Conservation (phyloP, 2,113 vertebrate genomes). For the Hemichromis elongatus region DNA sequence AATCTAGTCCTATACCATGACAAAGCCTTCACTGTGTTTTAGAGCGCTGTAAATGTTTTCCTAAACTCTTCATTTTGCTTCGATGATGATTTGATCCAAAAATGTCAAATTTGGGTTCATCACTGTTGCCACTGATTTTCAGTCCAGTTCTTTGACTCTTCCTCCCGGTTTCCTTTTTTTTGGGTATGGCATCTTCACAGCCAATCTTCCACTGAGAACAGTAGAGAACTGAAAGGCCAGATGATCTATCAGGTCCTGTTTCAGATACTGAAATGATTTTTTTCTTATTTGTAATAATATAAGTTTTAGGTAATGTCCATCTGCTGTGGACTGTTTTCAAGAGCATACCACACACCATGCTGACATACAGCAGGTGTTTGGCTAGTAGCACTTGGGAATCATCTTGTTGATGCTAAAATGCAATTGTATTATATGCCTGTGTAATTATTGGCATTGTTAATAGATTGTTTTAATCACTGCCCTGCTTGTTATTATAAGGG, state of each 20-base stretch:
- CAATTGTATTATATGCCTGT: neutral
- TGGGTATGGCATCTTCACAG: neutral
- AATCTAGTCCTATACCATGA: neutral
- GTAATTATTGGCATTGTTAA: neutral
- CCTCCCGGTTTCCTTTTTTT: neutral
- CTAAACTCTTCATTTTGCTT: neutral
- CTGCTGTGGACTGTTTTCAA: neutral
- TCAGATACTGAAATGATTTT: neutral
- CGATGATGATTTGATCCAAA: neutral
- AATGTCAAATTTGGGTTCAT: neutral
- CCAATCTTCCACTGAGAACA: neutral
- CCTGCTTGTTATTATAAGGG: neutral
- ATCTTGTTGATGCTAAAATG: too few species aligned
- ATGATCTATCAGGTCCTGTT: neutral
- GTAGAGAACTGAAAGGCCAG: neutral
- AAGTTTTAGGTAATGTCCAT: neutral
- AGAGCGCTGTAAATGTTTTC: neutral
- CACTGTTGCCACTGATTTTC: neutral
- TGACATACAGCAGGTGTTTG: neutral
- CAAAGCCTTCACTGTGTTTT: neutral
- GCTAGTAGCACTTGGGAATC: neutral
- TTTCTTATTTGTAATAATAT: neutral
- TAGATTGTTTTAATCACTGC: neutral
- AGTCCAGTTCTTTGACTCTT: neutral
- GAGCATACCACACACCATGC: neutral